These are phyloP conservation scores for Conger conger DNA, from an alignment of 2,113 vertebrate genomes.

Conservation along the genomic window DNA sequence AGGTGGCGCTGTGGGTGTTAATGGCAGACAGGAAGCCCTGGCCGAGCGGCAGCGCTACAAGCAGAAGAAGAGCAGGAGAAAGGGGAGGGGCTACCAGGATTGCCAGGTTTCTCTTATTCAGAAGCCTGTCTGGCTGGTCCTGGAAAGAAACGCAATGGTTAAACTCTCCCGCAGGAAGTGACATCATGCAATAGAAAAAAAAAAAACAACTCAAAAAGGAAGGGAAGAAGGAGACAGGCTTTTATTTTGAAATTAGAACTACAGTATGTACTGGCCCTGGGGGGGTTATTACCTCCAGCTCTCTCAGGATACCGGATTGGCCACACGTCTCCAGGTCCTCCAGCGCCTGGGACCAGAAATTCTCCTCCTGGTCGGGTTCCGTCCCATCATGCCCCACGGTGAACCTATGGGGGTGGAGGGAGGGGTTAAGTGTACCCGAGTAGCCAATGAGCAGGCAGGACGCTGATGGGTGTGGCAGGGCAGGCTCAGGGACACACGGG, in stretches of 20 bases:
- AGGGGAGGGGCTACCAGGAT: constrained; percentile 83
- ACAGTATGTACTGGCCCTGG: not conserved
- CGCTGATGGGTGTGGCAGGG: not conserved
- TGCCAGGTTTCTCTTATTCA: constrained; percentile 87
- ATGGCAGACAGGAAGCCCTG: not conserved
- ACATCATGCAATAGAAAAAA: constrained; percentile 33
- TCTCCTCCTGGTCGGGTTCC: constrained; percentile 94
- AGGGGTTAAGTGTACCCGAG: not conserved
- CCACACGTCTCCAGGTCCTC: constrained; percentile 98
- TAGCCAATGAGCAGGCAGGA: constrained; percentile 49
- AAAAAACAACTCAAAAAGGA: not conserved
- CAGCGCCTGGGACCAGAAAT: constrained; percentile 98
- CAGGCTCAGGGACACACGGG: constrained; percentile 25
- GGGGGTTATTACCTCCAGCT: constrained; percentile 85
- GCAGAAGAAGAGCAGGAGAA: constrained; percentile 60
- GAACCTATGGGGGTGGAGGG: constrained; percentile 70
- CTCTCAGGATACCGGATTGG: constrained; percentile 94
- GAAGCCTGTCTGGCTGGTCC: constrained; percentile 86
- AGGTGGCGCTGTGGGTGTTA: constrained; percentile 3
- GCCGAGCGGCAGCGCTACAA: constrained; percentile 48
- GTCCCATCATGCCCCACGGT: constrained; percentile 79
- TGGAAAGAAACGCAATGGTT: constrained; percentile 72
- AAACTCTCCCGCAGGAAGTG: constrained; percentile 44
- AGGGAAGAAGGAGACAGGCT: not conserved
- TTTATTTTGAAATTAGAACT: not conserved